Evolutionary conservation across 2,113 vertebrate species (phyloP), one percentile per base, ranked within the genome.

Genomic region (Eudyptes chrysolophus): DNA sequence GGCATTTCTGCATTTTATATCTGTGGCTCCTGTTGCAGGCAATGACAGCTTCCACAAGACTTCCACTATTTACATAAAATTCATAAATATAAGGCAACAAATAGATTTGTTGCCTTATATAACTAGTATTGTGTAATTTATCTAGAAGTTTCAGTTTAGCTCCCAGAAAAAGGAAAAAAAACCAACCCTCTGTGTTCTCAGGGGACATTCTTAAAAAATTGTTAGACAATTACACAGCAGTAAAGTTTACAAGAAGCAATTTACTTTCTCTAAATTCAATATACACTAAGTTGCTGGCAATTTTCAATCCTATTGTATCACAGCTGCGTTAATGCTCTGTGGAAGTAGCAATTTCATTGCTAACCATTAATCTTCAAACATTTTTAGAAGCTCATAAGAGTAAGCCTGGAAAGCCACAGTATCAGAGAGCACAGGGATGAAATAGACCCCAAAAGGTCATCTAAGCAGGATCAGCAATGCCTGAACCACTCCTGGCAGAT

Each of bases 161-260:
- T 83, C 42, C 40, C 11, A 90, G 69, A 51, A 79, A 76, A 91
- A 69, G 13, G 17, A 5, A 51, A 32, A 38, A 34, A 20, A 14
- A 7, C 26, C 62, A 30, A 5, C 5, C 13, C 29, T 71, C 36
- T 44, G 3, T 34, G 38, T 58, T 94, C 82, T 90, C 86, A 71
- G 25, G 42, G 68, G 87, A 87, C 42, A 87, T 84, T 87, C 49
- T 75, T 92, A 58, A 79, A 81, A 90, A 96, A 49, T 15, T 77
- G 57, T 87, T 75, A 83, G 51, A 65, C 62, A 85, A 90, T 85
- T 89, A 90, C 40, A 87, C 7, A 6, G 54, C 77, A 79, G 22
- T 75, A 72, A 91, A 91, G 70, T 94, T 94, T 95, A 94, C 74
- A 83, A 92, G 84, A 84, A 89, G 36, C 25, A 85, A 92, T 92